phyloP scores from a whole-genome alignment of 1,140 invertebrate genomes.

The Neodiprion virginianus region DNA sequence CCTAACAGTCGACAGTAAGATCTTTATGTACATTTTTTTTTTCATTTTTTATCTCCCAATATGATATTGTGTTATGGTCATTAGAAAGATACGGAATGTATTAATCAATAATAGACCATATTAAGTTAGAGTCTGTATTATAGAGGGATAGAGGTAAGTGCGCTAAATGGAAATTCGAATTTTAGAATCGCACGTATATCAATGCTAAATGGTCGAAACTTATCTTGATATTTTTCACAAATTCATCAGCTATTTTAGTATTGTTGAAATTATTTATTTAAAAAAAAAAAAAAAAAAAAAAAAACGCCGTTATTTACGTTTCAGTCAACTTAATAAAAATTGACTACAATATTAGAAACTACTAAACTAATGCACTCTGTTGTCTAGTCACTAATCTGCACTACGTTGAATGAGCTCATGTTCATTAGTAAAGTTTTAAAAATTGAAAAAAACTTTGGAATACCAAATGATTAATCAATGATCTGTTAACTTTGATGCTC shows the following conservation, averaged over 20 bases:
- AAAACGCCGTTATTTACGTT: background rate
- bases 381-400: conserved; percentile 2
- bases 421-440: conserved; percentile 3
- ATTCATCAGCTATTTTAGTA: background rate
- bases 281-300: background rate
- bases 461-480: too few relatives aligned
- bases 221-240: background rate
- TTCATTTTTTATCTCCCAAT: background rate
- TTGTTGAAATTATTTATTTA: conserved; percentile 1
- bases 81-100: background rate
- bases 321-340: background rate
- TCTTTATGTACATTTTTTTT: background rate
- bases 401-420: background rate
- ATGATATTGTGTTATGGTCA: background rate
- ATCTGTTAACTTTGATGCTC: too few relatives aligned
- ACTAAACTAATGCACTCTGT: background rate
- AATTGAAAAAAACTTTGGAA: background rate
- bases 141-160: background rate
- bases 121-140: background rate
- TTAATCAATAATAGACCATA: background rate
- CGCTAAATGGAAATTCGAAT: background rate
- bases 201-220: background rate
- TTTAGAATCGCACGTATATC: background rate
- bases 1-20: background rate
- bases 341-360: background rate